Evolutionary conservation across 37 sponge, comb jelly and placozoan genomes (phyloP).

Genomic region (Beroe ovata): DNA sequence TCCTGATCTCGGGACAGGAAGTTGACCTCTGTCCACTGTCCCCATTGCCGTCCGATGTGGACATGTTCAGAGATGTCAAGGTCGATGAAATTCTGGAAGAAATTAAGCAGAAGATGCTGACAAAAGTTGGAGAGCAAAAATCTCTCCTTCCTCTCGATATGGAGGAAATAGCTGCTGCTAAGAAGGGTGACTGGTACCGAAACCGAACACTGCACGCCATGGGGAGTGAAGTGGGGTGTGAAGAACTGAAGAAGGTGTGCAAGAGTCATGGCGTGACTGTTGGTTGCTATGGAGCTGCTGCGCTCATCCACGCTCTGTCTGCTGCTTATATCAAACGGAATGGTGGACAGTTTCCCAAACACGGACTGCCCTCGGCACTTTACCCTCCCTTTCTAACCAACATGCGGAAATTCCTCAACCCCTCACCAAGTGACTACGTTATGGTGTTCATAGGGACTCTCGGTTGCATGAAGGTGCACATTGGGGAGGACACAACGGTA

Average conservation of each 20-base stretch:
- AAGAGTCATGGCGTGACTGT: neutral
- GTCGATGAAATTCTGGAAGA: neutral
- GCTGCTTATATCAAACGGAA: neutral
- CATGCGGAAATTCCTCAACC: neutral
- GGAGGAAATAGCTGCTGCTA: neutral
- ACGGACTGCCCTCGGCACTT: neutral
- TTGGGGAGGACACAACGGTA: neutral
- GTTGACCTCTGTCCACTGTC: neutral
- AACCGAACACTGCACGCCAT: neutral
- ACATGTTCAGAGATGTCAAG: neutral
- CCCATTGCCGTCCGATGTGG: neutral
- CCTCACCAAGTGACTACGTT: neutral
- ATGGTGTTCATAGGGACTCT: neutral
- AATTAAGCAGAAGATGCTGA: neutral
- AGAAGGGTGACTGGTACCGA: neutral
- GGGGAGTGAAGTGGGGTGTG: neutral
- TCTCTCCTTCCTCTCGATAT: neutral
- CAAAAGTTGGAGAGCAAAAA: neutral
- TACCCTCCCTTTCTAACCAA: neutral
- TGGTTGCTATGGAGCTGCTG: slow-evolving; percentile 1
- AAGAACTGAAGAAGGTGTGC: neutral
- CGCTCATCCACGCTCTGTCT: neutral
- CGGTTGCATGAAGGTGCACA: neutral
- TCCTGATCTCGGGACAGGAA: neutral
- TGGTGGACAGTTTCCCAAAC: neutral